Evolutionary conservation across 2,113 vertebrate species (phyloP), one percentile per base, ranked within the genome.

Genomic region (Aptenodytes patagonicus): DNA sequence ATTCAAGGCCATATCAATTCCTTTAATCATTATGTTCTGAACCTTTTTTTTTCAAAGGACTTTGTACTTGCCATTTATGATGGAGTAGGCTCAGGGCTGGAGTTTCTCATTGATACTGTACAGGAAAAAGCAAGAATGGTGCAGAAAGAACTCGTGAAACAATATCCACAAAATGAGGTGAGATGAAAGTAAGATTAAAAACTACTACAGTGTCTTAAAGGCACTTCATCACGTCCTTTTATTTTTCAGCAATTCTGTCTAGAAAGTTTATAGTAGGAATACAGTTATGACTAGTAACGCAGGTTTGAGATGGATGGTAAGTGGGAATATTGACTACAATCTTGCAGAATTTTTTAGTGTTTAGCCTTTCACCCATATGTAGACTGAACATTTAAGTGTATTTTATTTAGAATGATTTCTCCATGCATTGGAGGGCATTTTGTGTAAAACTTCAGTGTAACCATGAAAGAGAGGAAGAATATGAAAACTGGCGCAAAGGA

Each of bases 51-150:
- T 97, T 95, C 98, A 98, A 97, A 96, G 47, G 98, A 98, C 2
- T 78, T 98, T 18, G 3, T 96, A 69, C 72, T 17, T 73, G 96
- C 96, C 38, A 20, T 99, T 94, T 96, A 95, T 86, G 98, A 98
- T 24, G 99, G 99, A 71, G 80, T 97, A 36, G 46, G 55, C 60
- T 97, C 93, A n/a, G 99, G 99, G 29, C 31, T 99, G 79, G 77
- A 92, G 26, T 98, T 97, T 66, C 98, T 99, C 7, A 57, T 99
- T 32, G 97, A 98, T 61, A 96, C 97, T 11, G 98, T 98, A 44
- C 92, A 98, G 51, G 97, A 93, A 40, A 97, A 98, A 91, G 90
- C 97, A 68, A 96, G 93, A 83, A 96, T 90, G 26, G 98, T 99
- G 91, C 96, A 98, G 66, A 97, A 95, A 70, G 97, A 98, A 24